Evolutionary conservation across 92 coral and sea anemone species (phyloP).

Genomic region (Pocillopora meandrina): DNA sequence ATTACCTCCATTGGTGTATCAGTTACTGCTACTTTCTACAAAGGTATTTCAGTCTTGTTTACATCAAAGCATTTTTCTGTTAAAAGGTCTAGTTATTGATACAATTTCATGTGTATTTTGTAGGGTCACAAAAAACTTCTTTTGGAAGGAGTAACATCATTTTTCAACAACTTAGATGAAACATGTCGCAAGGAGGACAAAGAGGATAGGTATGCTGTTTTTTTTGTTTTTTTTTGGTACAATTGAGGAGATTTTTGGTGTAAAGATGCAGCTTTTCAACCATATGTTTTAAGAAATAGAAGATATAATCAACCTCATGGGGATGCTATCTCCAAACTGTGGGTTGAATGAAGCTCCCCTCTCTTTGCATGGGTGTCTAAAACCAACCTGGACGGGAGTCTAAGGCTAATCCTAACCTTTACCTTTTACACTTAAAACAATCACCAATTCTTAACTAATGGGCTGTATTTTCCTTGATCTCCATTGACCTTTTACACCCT

Average conservation of each 20-base stretch:
- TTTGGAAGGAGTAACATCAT: slow-evolving; percentile 83
- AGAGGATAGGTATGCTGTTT: slow-evolving; percentile 50
- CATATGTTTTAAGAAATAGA: too few relatives aligned
- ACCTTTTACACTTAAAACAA: too few relatives aligned
- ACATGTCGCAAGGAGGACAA: slow-evolving; percentile 72
- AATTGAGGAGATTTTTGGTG: too few relatives aligned
- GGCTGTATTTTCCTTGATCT: too few relatives aligned
- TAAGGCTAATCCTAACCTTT: too few relatives aligned
- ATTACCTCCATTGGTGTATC: slow-evolving; percentile 94
- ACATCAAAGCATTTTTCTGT: background rate
- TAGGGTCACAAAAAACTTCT: slow-evolving; percentile 90
- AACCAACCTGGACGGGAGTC: too few relatives aligned
- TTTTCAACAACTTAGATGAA: slow-evolving; percentile 84
- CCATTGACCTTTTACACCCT: too few relatives aligned
- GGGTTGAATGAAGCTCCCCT: too few relatives aligned
- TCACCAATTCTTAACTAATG: too few relatives aligned
- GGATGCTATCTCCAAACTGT: background rate
- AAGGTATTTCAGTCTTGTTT: slow-evolving; percentile 56
- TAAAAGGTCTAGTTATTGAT: background rate
- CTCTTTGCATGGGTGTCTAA: too few relatives aligned
- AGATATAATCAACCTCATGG: background rate
- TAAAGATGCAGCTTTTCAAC: too few relatives aligned
- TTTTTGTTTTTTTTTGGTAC: background rate
- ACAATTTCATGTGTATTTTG: background rate
- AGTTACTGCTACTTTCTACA: slow-evolving; percentile 87